Evolutionary conservation across 2,888 invertebrate genomes (phyloP).

Genomic region (Troglohyphantes excavatus): DNA sequence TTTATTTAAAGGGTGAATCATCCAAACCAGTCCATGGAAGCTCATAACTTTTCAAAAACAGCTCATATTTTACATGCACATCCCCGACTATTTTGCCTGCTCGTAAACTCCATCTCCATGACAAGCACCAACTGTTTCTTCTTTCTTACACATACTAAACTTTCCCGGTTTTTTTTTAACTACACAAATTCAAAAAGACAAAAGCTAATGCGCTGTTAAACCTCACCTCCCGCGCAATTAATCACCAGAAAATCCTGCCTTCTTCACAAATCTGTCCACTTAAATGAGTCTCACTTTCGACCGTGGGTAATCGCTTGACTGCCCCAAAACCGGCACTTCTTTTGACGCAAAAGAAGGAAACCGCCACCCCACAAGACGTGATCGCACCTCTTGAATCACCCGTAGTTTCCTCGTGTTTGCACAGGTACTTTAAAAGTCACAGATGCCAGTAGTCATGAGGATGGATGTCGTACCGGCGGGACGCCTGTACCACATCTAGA

Average conservation of each 20-base stretch:
- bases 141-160: too few relatives aligned
- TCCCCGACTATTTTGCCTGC: too few relatives aligned
- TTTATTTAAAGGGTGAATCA: too few relatives aligned
- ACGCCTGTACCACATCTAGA: neutral
- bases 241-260: neutral
- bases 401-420: constrained; percentile 38
- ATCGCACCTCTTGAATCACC: constrained; percentile 46
- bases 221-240: neutral
- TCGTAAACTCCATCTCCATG: too few relatives aligned
- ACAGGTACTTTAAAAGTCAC: neutral
- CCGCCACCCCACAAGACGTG: neutral
- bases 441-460: neutral
- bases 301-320: constrained; percentile 1
- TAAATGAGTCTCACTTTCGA: neutral
- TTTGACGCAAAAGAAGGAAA: neutral
- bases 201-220: neutral
- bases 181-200: too few relatives aligned
- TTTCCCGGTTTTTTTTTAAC: too few relatives aligned
- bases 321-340: neutral
- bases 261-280: constrained; percentile 39
- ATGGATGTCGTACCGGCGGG: neutral
- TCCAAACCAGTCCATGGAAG: too few relatives aligned
- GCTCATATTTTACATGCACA: too few relatives aligned
- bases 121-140: too few relatives aligned
- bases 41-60: too few relatives aligned